Evolutionary conservation across 53 echinoderm and acorn worm genomes (phyloP).

Genomic region (Apostichopus leukothele): DNA sequence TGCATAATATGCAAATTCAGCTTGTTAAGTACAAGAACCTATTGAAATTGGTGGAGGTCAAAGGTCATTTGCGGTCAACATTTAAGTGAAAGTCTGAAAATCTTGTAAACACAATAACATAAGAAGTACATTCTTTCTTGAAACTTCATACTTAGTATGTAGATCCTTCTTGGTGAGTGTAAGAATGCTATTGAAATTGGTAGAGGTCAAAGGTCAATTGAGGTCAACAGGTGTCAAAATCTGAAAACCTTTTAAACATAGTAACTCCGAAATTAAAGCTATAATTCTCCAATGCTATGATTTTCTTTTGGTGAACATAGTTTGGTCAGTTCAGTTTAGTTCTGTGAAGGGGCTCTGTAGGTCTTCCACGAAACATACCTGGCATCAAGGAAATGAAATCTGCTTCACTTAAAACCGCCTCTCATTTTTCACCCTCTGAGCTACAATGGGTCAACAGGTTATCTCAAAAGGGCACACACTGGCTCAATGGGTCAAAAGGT

Average conservation of each 20-base stretch:
- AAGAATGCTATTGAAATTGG: not conserved
- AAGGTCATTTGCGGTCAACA: not conserved
- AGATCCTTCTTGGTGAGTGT: not conserved
- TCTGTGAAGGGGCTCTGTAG: no score
- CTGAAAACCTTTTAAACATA: not conserved
- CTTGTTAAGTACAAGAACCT: not conserved
- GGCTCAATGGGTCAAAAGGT: no score
- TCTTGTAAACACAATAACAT: not conserved
- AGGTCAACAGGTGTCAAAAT: not conserved
- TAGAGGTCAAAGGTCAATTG: not conserved
- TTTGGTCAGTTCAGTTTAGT: no score
- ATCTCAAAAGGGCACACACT: no score
- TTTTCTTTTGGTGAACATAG: no score
- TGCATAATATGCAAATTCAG: not conserved
- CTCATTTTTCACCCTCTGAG: no score
- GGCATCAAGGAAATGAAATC: no score
- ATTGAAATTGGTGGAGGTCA: not conserved
- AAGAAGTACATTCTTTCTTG: not conserved
- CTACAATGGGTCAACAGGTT: no score
- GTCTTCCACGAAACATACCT: no score
- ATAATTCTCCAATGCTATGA: no score
- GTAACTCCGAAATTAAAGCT: not conserved
- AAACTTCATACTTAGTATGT: not conserved
- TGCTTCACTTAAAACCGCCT: no score
- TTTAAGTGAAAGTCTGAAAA: not conserved